Percentiles rank a stretch among this genome's conserved stretches.
These are phyloP conservation scores for Augochlora pura DNA, from an alignment of 1,140 invertebrate genomes.

Conservation along the genomic window DNA sequence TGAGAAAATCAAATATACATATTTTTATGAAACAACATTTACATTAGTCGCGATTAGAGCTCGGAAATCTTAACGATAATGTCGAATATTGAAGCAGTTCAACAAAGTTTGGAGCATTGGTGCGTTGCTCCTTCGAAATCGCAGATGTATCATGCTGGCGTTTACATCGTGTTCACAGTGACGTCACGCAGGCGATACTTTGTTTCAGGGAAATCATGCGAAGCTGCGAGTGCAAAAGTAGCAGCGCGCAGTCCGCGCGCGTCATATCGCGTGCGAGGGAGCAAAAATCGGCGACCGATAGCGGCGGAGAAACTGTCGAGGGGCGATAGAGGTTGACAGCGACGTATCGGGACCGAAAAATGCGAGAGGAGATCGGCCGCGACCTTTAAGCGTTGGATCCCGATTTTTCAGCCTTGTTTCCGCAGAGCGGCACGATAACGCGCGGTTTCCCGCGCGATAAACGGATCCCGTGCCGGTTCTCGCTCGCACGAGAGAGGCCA, in stretches of 20 bases:
- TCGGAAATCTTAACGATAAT: too few species aligned
- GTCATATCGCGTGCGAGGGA: neutral
- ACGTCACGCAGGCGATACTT: too few species aligned
- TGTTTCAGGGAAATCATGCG: too few species aligned
- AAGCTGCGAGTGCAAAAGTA: neutral
- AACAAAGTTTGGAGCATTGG: too few species aligned
- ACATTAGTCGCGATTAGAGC: too few species aligned
- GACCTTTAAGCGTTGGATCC: slow-evolving; percentile 45
- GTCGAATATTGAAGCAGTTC: too few species aligned
- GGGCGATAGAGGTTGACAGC: slow-evolving; percentile 33
- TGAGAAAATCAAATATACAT: too few species aligned
- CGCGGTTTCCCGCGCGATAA: slow-evolving; percentile 24
- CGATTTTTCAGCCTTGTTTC: slow-evolving; percentile 56
- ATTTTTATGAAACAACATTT: too few species aligned
- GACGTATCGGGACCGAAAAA: slow-evolving; percentile 66
- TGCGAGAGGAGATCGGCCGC: slow-evolving; percentile 18
- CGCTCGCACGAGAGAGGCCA: neutral
- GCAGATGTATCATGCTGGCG: too few species aligned
- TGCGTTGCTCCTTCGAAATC: too few species aligned
- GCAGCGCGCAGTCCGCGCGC: neutral
- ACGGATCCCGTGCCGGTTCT: neutral
- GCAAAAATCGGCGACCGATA: slow-evolving; percentile 12
- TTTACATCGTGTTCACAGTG: too few species aligned
- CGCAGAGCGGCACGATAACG: slow-evolving; percentile 25
- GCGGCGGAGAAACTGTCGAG: neutral